These are phyloP conservation scores for Myoxocephalus aenaeus DNA, from an alignment of 2,797 vertebrate genomes.

Conservation along the genomic window DNA sequence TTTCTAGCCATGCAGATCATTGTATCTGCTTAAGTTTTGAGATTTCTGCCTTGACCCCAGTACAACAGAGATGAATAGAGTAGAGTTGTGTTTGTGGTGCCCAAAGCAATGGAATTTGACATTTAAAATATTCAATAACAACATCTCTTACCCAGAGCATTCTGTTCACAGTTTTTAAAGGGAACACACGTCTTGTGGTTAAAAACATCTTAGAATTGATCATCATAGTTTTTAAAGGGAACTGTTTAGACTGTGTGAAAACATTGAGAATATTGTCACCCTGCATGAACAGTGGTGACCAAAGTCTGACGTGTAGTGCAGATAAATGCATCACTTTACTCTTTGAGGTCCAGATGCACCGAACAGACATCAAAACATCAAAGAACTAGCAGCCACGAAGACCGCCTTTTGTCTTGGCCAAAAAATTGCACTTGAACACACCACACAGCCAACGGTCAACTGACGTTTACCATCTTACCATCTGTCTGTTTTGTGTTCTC, in stretches of 20 bases:
- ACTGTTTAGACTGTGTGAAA: not conserved
- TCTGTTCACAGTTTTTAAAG: not conserved
- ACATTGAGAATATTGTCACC: conserved; percentile 9
- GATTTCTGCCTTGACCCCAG: not conserved
- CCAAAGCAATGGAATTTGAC: not conserved
- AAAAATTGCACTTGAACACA: not conserved
- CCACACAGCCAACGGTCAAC: not conserved
- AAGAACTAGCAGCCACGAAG: not conserved
- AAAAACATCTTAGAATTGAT: too few relatives aligned
- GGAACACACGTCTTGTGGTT: too few relatives aligned
- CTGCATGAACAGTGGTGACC: conserved; percentile 45
- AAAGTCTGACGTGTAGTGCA: conserved; percentile 21
- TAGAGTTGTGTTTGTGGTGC: not conserved
- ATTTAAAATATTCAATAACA: not conserved
- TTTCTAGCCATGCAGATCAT: not conserved
- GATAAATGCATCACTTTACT: not conserved
- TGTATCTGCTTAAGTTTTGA: too few relatives aligned
- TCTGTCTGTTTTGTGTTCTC: not conserved
- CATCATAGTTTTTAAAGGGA: too few relatives aligned
- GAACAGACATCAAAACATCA: not conserved
- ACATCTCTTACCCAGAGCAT: not conserved
- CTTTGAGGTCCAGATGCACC: not conserved
- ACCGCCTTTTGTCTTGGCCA: not conserved
- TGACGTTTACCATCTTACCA: not conserved
- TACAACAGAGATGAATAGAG: not conserved